These are phyloP conservation scores for Ptychoptera contaminata DNA, from an alignment of 2,888 invertebrate genomes.

Conservation along the genomic window DNA sequence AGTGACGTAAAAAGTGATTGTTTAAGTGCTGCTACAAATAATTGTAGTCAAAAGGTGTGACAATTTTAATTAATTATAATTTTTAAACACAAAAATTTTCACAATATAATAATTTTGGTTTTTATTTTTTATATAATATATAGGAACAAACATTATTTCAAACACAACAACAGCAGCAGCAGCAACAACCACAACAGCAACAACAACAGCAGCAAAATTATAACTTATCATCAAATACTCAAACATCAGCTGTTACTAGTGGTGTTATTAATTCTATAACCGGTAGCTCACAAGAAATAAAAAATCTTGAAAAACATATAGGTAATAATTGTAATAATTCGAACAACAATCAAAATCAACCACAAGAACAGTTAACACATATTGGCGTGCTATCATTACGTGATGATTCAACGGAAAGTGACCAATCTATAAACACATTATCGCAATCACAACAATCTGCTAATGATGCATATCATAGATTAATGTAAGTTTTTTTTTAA, in stretches of 20 bases:
- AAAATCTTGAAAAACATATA: too few relatives aligned
- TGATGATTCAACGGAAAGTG: conserved; percentile 33
- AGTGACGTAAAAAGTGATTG: too few relatives aligned
- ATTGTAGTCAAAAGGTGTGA: too few relatives aligned
- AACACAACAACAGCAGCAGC: too few relatives aligned
- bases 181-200: background rate
- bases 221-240: too few relatives aligned
- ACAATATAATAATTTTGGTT: background rate
- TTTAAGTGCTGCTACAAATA: too few relatives aligned
- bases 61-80: background rate
- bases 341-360: too few relatives aligned
- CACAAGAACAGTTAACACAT: conserved; percentile 13
- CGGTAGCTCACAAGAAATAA: too few relatives aligned
- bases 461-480: conserved; percentile 29
- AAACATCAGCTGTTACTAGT: too few relatives aligned
- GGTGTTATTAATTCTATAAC: too few relatives aligned
- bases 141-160: background rate
- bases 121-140: background rate
- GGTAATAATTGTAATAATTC: too few relatives aligned
- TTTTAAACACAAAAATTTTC: background rate
- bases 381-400: conserved; percentile 26
- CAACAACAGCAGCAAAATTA: background rate
- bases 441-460: conserved; percentile 21
- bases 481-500: conserved; percentile 25
- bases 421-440: conserved; percentile 30